phyloP scores from a whole-genome alignment of 2,797 vertebrate species.

The Pteronotus mesoamericanus region DNA sequence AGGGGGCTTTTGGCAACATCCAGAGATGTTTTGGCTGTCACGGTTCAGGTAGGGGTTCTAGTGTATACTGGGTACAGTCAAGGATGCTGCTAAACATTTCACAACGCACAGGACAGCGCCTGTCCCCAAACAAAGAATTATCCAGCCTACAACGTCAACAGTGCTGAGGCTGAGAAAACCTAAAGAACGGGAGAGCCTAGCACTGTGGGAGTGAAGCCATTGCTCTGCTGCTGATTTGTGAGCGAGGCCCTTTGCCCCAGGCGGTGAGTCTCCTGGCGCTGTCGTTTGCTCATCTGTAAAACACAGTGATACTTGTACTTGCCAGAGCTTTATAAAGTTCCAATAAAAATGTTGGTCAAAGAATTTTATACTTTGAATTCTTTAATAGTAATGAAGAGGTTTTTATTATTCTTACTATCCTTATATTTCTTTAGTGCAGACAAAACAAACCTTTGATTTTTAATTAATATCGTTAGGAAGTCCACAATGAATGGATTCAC shows the following conservation, averaged over 20 bases:
- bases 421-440: background rate
- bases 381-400: background rate
- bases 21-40: background rate
- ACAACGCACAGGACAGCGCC: background rate
- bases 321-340: background rate
- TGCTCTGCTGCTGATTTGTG: background rate
- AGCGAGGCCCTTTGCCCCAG: background rate
- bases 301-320: background rate
- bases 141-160: background rate
- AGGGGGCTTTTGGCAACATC: background rate
- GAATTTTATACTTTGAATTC: background rate
- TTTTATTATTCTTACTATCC: background rate
- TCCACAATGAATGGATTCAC: slow-evolving; percentile 18
- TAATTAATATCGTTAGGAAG: slow-evolving; percentile 55
- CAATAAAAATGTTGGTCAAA: slow-evolving; percentile 11
- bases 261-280: background rate
- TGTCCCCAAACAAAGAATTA: background rate
- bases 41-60: background rate
- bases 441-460: slow-evolving; percentile 52
- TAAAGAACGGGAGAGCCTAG: background rate
- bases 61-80: background rate
- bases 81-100: background rate
- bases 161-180: background rate
- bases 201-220: background rate
- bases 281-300: slow-evolving; percentile 44